Evolutionary conservation across 1,140 invertebrate species (phyloP).

Genomic region (Littorina saxatilis): DNA sequence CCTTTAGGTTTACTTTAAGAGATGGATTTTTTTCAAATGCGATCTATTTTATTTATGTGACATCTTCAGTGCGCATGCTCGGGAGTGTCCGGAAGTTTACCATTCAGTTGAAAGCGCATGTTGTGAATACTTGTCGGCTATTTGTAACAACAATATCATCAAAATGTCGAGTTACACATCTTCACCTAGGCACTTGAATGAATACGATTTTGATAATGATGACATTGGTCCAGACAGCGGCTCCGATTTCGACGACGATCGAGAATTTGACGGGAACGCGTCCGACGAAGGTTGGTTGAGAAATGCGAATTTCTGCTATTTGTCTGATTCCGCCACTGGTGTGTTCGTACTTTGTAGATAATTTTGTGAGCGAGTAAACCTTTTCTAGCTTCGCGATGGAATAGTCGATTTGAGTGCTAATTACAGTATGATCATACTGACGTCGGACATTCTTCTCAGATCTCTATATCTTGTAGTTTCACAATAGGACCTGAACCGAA

Average conservation of each 20-base stretch:
- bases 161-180: conserved; percentile 58
- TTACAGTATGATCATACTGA: too few species aligned
- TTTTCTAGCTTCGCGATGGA: too few species aligned
- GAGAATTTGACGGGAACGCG: conserved; percentile 58
- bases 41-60: background rate
- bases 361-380: too few species aligned
- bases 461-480: too few species aligned
- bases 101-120: background rate
- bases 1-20: background rate
- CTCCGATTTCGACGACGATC: conserved; percentile 65
- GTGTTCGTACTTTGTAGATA: too few species aligned
- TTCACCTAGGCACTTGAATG: conserved; percentile 57
- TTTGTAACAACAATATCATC: background rate
- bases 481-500: too few species aligned
- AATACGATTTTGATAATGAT: conserved; percentile 61
- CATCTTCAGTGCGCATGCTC: conserved; percentile 20
- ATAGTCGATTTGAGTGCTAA: too few species aligned
- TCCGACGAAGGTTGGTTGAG: conserved; percentile 72
- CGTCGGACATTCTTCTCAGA: too few species aligned
- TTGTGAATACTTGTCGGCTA: background rate
- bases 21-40: background rate
- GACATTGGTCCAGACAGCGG: conserved; percentile 60
- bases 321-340: too few species aligned
- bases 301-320: too few species aligned
- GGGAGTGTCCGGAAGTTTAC: conserved; percentile 26